Base-by-base conservation (phyloP, 2,113 vertebrate genomes). In the Aviceda subcristata region DNA sequence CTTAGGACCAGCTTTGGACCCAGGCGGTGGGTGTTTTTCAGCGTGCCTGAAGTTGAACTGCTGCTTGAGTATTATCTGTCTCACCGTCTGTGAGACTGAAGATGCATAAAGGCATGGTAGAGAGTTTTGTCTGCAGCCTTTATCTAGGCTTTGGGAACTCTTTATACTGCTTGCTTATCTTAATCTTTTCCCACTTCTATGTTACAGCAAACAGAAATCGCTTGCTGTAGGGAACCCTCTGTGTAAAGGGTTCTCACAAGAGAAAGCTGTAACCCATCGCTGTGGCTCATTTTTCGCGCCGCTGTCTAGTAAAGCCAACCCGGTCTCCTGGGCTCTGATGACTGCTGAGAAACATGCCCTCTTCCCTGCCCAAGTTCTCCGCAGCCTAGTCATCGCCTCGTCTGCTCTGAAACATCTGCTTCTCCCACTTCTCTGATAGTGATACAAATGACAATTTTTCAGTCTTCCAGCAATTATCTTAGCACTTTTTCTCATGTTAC, bases 401-500 rank as follows among this genome's bases (percentile, higher is more conserved):
- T 39, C 76, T 86, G 15, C 46, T 77, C 39, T 0, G 2, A 77
- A 94, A 94, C 85, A 94, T 89, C 88, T 95, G 90, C 88, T 97
- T 93, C 76, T 92, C 51, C 79, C 68, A 78, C 90, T 36, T 71
- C 94, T 92, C 83, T 75, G 68, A 73, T 63, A 86, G 45, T 32
- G 68, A 81, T 51, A 78, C 79, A 83, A 94, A 92, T 64, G 30
- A 84, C 77, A 94, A 81, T 93, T 96, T 94, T 93, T 78, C 94
- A 92, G 68, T 75, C 86, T 90, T 91, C 79, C 72, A 87, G 64
- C 72, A 95, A 92, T 86, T 88, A 84, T 92, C 83, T 86, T 68
- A 72, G 59, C 56, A 46, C 26, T 91, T 95, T 94, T 93, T 86
- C 94, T 94, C 86, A 75, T 89, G 86, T 92, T 94, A 94, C 68